phyloP scores from a whole-genome alignment of 2,797 vertebrate species.

The Neomorphus geoffroyi region DNA sequence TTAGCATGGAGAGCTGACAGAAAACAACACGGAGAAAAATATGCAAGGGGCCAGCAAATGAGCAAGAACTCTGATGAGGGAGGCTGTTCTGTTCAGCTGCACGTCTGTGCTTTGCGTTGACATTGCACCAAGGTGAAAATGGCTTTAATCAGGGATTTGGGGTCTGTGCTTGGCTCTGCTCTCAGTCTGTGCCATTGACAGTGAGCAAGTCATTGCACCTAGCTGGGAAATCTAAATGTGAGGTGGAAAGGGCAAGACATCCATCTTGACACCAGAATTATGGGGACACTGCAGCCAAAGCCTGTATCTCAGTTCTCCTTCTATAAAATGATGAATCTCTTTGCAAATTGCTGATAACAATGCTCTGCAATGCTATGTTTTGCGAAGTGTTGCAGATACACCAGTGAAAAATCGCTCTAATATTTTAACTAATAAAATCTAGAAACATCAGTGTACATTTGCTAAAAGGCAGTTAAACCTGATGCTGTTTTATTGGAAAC shows the following conservation, averaged over 20 bases:
- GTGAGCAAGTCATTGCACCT: background rate
- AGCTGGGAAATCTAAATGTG: background rate
- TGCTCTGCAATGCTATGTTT: background rate
- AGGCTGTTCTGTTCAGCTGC: background rate
- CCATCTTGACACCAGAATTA: background rate
- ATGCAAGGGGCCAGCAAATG: background rate
- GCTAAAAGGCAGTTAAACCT: background rate
- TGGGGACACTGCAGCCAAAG: background rate
- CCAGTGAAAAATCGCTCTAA: background rate
- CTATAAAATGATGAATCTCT: background rate
- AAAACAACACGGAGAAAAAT: background rate
- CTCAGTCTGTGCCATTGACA: background rate
- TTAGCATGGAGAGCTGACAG: background rate
- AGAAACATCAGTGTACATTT: background rate
- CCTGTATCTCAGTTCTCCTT: background rate
- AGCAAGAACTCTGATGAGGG: background rate
- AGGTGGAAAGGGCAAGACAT: background rate
- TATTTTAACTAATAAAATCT: background rate
- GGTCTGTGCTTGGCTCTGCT: background rate
- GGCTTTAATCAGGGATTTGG: background rate
- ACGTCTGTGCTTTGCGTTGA: background rate
- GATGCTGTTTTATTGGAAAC: background rate
- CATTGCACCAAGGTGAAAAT: background rate
- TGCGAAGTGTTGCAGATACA: background rate
- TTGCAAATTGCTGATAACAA: background rate